Evolutionary conservation across 2,888 invertebrate genomes (phyloP), one percentile per base, ranked within the genome.

Genomic region (Sarcophaga caerulescens): DNA sequence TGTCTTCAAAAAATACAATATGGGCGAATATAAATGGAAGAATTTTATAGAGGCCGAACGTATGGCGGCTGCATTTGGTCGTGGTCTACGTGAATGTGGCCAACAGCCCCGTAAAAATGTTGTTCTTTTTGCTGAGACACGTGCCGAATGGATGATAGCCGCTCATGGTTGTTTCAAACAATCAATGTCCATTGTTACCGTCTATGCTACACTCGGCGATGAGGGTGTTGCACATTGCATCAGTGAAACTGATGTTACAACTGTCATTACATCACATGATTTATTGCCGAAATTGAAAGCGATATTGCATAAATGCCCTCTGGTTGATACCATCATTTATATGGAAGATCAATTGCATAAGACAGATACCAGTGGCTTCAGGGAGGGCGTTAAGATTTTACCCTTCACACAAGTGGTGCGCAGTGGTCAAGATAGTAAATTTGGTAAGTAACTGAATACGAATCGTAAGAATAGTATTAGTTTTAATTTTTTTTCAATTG

Each of bases 91-190:
- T 62, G 96, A 96, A 90, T 93, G 97, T 59, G 98, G 98, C 45
- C 95, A 96, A 90, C 93, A 94, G 89, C 95, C 96, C 11, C 94
- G 95, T 12, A 94, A 95, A 87, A 97, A 97, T 93, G 95, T 99
- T 89, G 98, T 97, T 79, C 96, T 99, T 91, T 99, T 99, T 94
- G 98, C 99, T 0, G 99, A 99, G 94, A 99, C 99, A 0, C 95
- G 99, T 89, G 97, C 97, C 70, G 99, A 99, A 94, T 99, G 99
- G 99, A 97, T 99, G 96, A 94, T 99, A 73, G 97, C 98, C 0
- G 98, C 99, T 1, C 97, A 99, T 91, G 99, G 98, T 77, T 97
- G 98, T 93, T 98, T 99, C 94, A 98, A 97, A 92, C 97, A 97
- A 93, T 98, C 97, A 93, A 96, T 98, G 92, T 96, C 98, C 95